Percentiles rank a stretch among this genome's conserved stretches.
These are phyloP conservation scores for Macropis europaea DNA, from an alignment of 2,888 invertebrate genomes.

Conservation along the genomic window DNA sequence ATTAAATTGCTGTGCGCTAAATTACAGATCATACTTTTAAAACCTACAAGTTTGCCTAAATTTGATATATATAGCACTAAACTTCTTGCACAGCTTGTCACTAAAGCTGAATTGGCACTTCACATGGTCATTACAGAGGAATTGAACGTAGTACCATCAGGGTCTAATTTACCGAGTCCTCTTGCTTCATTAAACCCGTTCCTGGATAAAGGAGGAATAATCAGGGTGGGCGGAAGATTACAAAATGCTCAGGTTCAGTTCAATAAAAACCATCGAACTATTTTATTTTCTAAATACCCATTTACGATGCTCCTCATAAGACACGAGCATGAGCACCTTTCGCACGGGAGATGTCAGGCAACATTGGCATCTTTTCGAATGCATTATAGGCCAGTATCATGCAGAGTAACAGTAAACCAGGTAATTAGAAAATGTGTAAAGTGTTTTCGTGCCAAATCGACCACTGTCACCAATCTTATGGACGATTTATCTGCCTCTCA, in stretches of 20 bases:
- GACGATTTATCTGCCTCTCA: too few species aligned
- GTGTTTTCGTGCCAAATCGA: too few species aligned
- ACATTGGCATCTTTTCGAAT: not conserved
- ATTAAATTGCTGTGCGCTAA: not conserved
- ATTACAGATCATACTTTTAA: not conserved
- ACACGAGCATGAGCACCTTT: not conserved
- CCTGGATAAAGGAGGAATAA: not conserved
- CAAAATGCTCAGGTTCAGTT: not conserved
- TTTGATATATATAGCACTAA: conserved; percentile 1
- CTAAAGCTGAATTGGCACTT: not conserved
- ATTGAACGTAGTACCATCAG: not conserved
- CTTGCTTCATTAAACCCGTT: not conserved
- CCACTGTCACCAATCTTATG: too few species aligned
- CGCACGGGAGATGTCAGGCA: not conserved
- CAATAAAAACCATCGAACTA: not conserved
- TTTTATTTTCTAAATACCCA: not conserved
- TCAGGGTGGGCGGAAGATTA: not conserved
- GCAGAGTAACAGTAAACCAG: too few species aligned
- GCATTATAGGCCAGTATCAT: not conserved
- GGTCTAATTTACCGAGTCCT: not conserved
- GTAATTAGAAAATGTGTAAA: too few species aligned
- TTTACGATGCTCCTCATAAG: not conserved
- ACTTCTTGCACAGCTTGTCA: not conserved
- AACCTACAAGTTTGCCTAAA: not conserved
- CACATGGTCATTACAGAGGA: not conserved